Evolutionary conservation across 2,113 vertebrate species (phyloP).

Genomic region (Pseudorasbora parva): DNA sequence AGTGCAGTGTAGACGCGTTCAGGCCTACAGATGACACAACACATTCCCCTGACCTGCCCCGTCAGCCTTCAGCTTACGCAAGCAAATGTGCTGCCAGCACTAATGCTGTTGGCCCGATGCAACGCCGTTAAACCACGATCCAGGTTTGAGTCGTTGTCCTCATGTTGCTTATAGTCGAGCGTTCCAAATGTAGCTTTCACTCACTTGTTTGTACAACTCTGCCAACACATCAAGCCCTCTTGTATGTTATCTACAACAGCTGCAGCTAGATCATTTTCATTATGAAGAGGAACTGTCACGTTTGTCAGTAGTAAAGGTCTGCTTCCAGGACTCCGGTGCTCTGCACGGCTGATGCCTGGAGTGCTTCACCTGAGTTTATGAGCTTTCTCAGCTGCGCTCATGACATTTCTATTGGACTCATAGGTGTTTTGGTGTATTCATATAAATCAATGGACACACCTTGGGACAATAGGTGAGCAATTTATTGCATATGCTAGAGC

Average conservation of each 20-base stretch:
- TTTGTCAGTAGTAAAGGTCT: slow-evolving; percentile 15
- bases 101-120: slow-evolving; percentile 7
- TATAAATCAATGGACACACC: slow-evolving; percentile 52
- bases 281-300: neutral
- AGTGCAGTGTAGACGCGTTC: slow-evolving; percentile 16
- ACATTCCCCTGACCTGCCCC: neutral
- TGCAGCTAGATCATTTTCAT: slow-evolving; percentile 7
- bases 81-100: neutral
- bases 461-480: slow-evolving; percentile 47
- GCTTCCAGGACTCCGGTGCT: slow-evolving; percentile 42
- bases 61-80: neutral
- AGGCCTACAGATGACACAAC: slow-evolving; percentile 25
- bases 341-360: slow-evolving; percentile 61
- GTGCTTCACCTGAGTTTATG: slow-evolving; percentile 74
- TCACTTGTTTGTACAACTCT: slow-evolving; percentile 25
- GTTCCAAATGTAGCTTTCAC: slow-evolving; percentile 14
- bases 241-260: slow-evolving; percentile 19
- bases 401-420: slow-evolving; percentile 57
- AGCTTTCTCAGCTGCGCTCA: slow-evolving; percentile 62
- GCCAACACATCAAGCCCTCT: slow-evolving; percentile 11
- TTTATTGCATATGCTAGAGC: slow-evolving; percentile 40
- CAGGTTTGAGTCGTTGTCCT: slow-evolving; percentile 12
- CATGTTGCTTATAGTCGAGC: neutral
- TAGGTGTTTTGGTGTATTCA: slow-evolving; percentile 48
- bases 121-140: neutral